These are phyloP conservation scores for Drosophila ironensis DNA, from an alignment of 1,140 invertebrate genomes.

Conservation along the genomic window DNA sequence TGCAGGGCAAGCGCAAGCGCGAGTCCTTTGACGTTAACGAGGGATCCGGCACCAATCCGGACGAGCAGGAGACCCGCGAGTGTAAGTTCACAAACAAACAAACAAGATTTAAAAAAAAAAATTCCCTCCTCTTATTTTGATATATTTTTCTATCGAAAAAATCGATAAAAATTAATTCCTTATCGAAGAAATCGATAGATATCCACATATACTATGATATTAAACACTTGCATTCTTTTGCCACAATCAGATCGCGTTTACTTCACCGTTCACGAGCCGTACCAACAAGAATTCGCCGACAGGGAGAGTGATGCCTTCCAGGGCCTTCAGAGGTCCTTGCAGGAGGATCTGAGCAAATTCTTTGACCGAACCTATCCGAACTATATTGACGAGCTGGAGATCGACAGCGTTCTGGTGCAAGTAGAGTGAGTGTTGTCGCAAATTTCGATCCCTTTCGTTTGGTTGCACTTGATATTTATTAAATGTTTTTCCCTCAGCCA, in stretches of 20 bases:
- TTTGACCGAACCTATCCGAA: conserved; percentile 37
- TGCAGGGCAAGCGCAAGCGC: conserved; percentile 16
- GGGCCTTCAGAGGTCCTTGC: conserved; percentile 37
- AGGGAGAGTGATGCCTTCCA: conserved; percentile 26
- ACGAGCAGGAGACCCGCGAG: conserved; percentile 10
- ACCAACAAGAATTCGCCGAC: conserved; percentile 17
- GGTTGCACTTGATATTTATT: too few species aligned
- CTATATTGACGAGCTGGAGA: conserved; percentile 50
- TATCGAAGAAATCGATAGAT: too few species aligned
- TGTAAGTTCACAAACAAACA: too few species aligned
- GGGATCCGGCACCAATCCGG: conserved; percentile 21
- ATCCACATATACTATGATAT: too few species aligned
- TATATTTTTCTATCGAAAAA: too few species aligned
- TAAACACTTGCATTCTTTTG: background rate
- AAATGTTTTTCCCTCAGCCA: conserved; percentile 14
- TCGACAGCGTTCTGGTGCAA: conserved; percentile 25
- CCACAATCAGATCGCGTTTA: conserved; percentile 49
- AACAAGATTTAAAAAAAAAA: too few species aligned
- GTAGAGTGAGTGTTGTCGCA: conserved; percentile 43
- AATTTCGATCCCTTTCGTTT: too few species aligned
- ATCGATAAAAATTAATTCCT: too few species aligned
- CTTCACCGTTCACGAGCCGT: conserved; percentile 62
- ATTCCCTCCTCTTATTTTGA: too few species aligned
- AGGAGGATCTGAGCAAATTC: conserved; percentile 29
- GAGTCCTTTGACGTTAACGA: conserved; percentile 44